Base-by-base conservation (phyloP, 2,113 vertebrate species). In the Peromyscus polionotus region DNA sequence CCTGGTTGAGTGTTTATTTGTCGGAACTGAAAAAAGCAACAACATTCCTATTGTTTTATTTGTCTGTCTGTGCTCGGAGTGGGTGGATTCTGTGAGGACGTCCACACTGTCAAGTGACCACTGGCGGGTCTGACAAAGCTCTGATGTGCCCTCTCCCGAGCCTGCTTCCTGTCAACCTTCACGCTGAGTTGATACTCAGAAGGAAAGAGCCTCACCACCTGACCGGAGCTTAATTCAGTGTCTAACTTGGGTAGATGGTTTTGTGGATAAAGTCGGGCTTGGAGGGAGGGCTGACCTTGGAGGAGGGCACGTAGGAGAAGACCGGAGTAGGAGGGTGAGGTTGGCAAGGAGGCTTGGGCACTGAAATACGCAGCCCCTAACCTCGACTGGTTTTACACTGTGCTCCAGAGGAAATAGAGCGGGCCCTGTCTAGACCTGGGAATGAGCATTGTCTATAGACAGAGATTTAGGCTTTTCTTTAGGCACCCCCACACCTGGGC, bases 371-470 rank as follows among this genome's bases (percentile, higher is more conserved):
- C 19, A 88, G 75, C 39, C 59, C 11, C 31, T 72, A 63, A 17
- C n/a, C 26, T 92, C 28, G 33, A 33, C 14, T 88, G 48, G 11
- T 28, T 51, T 61, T 39, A 11, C 12, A 54, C 20, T 19, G 16
- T 45, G 31, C 24, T 81, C 36, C 79, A 31, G 6, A 26, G 42
- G 68, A 77, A 63, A 48, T 28, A 39, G 17, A 68, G 17, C 0
- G 3, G 6, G 3, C 12, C 4, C 6, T 86, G 8, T 3, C 19
- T 26, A 24, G 5, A 24, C 17, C 9, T 24, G 2, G 67, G 57
- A 45, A 42, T 2, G 48, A 76, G 61, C 63, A 5, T 36, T 86
- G 10, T 31, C 33, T 54, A 51, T 48, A 33, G 45, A 88, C 3
- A 4, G 1, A 7, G 16, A 19, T 33, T 67, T 16, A 54, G 54